phyloP scores from a whole-genome alignment of 1,140 invertebrate genomes.

The Brachionus calyciflorus region DNA sequence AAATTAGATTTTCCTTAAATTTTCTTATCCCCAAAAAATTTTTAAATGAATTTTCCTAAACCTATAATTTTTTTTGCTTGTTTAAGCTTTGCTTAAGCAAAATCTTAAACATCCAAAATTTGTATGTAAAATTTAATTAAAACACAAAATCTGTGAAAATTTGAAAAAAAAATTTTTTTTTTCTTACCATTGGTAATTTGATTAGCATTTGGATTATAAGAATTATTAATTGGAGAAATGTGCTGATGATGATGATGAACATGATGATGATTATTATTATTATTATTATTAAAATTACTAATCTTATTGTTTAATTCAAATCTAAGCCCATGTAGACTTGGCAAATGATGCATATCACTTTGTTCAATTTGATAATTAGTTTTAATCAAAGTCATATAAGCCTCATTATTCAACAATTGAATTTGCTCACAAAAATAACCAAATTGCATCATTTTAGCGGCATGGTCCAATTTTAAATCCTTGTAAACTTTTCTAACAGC shows the following conservation, averaged over 20 bases:
- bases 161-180: too few species aligned
- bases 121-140: too few species aligned
- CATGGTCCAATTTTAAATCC: conserved; percentile 21
- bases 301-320: not conserved
- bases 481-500: not conserved
- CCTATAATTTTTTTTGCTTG: too few species aligned
- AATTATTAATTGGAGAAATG: not conserved
- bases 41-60: too few species aligned
- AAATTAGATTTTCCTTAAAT: too few species aligned
- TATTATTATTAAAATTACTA: not conserved
- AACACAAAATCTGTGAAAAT: too few species aligned
- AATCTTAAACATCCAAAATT: too few species aligned
- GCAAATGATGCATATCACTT: conserved; percentile 5
- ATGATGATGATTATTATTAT: conserved; percentile 5
- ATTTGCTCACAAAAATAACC: conserved; percentile 39
- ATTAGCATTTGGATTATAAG: not conserved
- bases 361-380: conserved; percentile 29
- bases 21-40: too few species aligned
- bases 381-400: conserved; percentile 24
- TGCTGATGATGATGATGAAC: not conserved
- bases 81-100: too few species aligned
- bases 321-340: not conserved
- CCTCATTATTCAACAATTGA: conserved; percentile 20
- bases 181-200: conserved; percentile 24
- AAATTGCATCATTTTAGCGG: conserved; percentile 22